Base-by-base conservation (phyloP, 2,888 invertebrate genomes). In the Oxystoma pomonae region DNA sequence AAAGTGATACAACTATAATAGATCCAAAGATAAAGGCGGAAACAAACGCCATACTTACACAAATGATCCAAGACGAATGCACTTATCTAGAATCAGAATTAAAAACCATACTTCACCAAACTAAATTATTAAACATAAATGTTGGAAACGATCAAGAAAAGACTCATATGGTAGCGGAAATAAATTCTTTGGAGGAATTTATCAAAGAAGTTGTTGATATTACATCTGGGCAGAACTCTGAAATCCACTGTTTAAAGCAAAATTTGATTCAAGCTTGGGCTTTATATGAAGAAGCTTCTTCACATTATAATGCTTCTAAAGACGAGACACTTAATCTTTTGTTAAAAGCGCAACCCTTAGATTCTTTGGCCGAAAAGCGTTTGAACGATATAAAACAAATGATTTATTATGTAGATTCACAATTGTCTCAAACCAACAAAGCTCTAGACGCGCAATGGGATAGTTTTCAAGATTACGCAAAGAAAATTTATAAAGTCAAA, bases 361-460 rank as follows among this genome's bases (percentile, higher is more conserved):
- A 90, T 75, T 90, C 90, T 0, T 81, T 87, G 2, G 89, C 89
- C 1, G 83, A 84, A 3, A 86, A 88, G 65, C 86, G 89, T 59
- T 81, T 92, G 60, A 82, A 86, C 0, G 87, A 89, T 9, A 84
- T 95, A 2, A 86, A 89, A 72, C 87, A 87, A 60, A 82, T 88
- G 22, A 81, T 87, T 1, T 87, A 88, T 71, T 90, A 91, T 71
- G 85, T 93, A 21, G 89, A 92, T 68, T 88, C 86, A 0, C 92
- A 93, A 71, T 74, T 94, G 3, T 83, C 85, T 1, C 89, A 91
- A 74, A 88, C 90, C 0, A 87, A 89, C 67, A 85, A 86, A 64
- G 85, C 87, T 1, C 81, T 95, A 1, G 92, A 94, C 74, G 83
- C 87, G 59, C 89, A 91, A 70, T 94, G 93, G 93, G 85, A 87